Base-by-base conservation (phyloP, 2,797 vertebrate genomes). In the Eremophila alpestris region DNA sequence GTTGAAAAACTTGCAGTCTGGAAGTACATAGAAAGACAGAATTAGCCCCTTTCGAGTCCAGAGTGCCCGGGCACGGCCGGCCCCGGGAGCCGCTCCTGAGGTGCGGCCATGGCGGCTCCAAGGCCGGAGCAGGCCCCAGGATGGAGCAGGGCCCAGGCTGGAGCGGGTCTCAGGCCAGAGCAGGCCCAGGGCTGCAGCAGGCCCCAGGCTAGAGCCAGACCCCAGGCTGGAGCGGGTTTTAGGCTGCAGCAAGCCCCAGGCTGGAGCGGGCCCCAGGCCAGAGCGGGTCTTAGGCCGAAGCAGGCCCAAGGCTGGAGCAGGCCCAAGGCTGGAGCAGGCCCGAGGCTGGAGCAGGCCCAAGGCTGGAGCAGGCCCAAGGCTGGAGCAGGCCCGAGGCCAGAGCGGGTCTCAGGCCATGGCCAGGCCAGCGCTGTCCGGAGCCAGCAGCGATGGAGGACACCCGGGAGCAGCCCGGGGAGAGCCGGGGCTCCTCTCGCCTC, bases 1-100 rank as follows among this genome's bases (percentile, higher is more conserved):
- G 96, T 98, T 96, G 97, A 97, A 98, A 98, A 98, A 98, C 98
- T 98, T 97, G 98, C 98, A 98, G 97, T 98, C 98, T 98, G 97
- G 98, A 98, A 98, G 98, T 98, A 98, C 98, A 97, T 96, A 97
- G 96, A 98, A 98, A 98, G 98, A 98, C 98, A 89, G 95, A 94
- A 94, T 97, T 90, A 97, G 98, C 97, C 97, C 98, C 97, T 84
- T 84, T 60, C 43, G 87, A 94, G 97, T 97, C 97, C 90, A 55
- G 46, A 23, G 94, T 49, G 45, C 95, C 94, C 69, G 88, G 86
- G 67, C 12, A 60, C 46, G 48, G 90, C 96, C 93, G 11, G 59
- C 38, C 93, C 24, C 5, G 70, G 97, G 96, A 94, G 93, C 92
- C 69, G 68, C 95, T 94, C 95, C 95, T 90, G 90, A 59, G 94